These are phyloP conservation scores for Gymnothorax javanicus DNA, from an alignment of 2,797 vertebrate species.

Conservation along the genomic window DNA sequence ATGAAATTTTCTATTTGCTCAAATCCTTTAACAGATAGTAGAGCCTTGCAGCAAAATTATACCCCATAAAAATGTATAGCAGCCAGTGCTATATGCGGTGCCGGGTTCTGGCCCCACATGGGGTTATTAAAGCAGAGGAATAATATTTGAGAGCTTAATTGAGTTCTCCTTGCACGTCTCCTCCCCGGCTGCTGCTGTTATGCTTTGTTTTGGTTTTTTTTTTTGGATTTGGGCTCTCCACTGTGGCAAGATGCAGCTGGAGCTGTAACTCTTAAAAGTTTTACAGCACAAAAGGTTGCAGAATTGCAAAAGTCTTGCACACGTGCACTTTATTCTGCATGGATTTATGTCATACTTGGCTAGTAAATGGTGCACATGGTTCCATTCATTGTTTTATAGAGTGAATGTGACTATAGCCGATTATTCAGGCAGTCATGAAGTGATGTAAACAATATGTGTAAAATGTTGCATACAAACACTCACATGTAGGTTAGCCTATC, in stretches of 20 bases:
- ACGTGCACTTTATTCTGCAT: too few relatives aligned
- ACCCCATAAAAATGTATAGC: not conserved
- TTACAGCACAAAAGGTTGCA: too few relatives aligned
- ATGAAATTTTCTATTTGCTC: not conserved
- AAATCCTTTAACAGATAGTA: not conserved
- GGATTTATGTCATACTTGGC: too few relatives aligned
- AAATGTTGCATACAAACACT: too few relatives aligned
- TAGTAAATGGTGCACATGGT: too few relatives aligned
- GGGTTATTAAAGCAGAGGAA: not conserved
- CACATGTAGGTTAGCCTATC: too few relatives aligned
- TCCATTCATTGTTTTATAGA: too few relatives aligned
- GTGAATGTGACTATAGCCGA: too few relatives aligned
- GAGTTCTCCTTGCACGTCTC: not conserved
- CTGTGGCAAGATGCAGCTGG: too few relatives aligned
- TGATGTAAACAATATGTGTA: too few relatives aligned
- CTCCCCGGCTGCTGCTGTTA: not conserved
- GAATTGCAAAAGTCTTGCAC: not conserved
- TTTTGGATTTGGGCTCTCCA: not conserved
- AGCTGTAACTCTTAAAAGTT: too few relatives aligned
- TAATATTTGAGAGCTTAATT: conserved; percentile 19
- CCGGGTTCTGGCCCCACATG: not conserved
- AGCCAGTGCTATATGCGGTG: not conserved
- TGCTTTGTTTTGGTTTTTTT: not conserved
- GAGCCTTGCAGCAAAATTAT: conserved; percentile 9
- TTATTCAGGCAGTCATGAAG: too few relatives aligned